Base-by-base conservation (phyloP, 2,888 invertebrate species). In the Apamea crenata region DNA sequence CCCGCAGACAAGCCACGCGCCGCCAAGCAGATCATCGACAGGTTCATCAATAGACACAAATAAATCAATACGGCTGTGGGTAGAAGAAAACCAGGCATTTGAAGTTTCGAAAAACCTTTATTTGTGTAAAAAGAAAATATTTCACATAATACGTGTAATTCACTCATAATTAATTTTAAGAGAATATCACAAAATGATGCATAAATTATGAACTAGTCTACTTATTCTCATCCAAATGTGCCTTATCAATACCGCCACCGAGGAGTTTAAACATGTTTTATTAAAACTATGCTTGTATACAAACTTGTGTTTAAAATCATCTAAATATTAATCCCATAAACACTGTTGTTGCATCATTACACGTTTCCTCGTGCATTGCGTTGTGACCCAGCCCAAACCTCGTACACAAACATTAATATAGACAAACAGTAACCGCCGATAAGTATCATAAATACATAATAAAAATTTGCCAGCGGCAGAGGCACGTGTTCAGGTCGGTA, bases 1-100 rank as follows among this genome's bases (percentile, higher is more conserved):
- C 96, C 50, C 32, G 25, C 16, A 32, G 73, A 79, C 21, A 97
- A 97, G 83, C 97, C 97, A 5, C 91, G 93, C 72, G 95, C 95
- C 81, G 95, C 96, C 8, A 88, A 87, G 67, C 81, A 88, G 59
- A 76, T 87, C 50, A 61, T 88, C 14, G 77, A 88, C 29, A 77
- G 68, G 59, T 86, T 88, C 29, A 84, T 83, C n/a, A 68, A 88
- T 0, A 80, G 14, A 65, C 75, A 77, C 18, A 86, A 78, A 82
- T 78, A 74, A 75, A 67, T 63, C n/a, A 25, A 73, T 12, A 36
- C 29, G 12, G 40, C 6, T 40, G 16, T 8, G 18, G n/a, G 40
- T 29, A 50, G 25, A 82, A 61, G 8, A 21, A 61, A 67, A 44
- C 47, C 47, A 59, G 14, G 25, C 2, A 36, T 40, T 61, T 44